Evolutionary conservation across 2,113 vertebrate species (phyloP).

Genomic region (Hippocampus mohnikei): DNA sequence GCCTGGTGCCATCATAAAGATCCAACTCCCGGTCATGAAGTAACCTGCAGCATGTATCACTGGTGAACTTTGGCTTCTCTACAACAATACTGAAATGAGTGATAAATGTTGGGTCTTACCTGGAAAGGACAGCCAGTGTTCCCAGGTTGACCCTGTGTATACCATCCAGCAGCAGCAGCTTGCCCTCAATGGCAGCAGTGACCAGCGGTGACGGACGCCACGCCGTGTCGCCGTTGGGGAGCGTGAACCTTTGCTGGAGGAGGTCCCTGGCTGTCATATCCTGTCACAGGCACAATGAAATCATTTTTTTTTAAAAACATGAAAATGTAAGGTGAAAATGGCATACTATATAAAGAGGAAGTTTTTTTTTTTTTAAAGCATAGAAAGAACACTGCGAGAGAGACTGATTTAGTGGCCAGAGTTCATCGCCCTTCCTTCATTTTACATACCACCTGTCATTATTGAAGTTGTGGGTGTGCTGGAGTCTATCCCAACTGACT

Average conservation of each 20-base stretch:
- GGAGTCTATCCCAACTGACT: too few relatives aligned
- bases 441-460: too few relatives aligned
- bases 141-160: conserved; percentile 91
- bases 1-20: conserved; percentile 87
- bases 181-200: conserved; percentile 86
- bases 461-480: too few relatives aligned
- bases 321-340: neutral
- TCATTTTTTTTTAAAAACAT: too few relatives aligned
- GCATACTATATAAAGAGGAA: too few relatives aligned
- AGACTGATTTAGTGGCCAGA: too few relatives aligned
- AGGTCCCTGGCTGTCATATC: conserved; percentile 95
- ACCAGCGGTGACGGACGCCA: conserved; percentile 90
- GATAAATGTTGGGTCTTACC: conserved; percentile 61
- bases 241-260: conserved; percentile 91
- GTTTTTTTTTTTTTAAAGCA: neutral
- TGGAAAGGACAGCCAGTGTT: conserved; percentile 88
- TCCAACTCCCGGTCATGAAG: conserved; percentile 92
- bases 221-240: conserved; percentile 91
- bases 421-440: too few relatives aligned
- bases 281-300: conserved; percentile 56
- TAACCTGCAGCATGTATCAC: conserved; percentile 69
- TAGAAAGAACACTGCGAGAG: neutral
- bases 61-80: neutral
- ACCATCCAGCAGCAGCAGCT: conserved; percentile 88
- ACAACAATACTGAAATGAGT: neutral